Conservation (phyloP, 1,140 invertebrate species). For the Drosophila ananassae region DNA sequence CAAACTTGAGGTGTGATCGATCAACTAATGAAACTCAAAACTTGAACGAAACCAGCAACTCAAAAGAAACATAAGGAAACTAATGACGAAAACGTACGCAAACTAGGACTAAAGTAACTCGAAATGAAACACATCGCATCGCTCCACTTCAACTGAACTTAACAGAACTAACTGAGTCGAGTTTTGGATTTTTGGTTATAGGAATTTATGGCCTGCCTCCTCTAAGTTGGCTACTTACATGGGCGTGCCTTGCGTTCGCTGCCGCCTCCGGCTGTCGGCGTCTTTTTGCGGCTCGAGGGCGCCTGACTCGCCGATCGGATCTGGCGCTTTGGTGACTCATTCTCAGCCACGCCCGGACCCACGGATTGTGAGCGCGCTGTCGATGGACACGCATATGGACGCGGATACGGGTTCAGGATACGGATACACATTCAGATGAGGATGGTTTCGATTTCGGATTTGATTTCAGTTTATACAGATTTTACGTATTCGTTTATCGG, state of each 20-base stretch:
- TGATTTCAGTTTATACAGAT: slow-evolving; percentile 38
- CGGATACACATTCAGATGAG: slow-evolving; percentile 37
- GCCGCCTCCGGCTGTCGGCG: slow-evolving; percentile 66
- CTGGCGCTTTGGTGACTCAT: slow-evolving; percentile 90
- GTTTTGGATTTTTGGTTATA: slow-evolving; percentile 14
- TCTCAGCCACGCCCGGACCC: slow-evolving; percentile 85
- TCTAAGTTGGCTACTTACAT: slow-evolving; percentile 85
- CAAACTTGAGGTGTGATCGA: slow-evolving; percentile 53
- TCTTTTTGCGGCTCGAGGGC: slow-evolving; percentile 84
- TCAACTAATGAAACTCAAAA: slow-evolving; percentile 35
- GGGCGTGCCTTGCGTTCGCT: slow-evolving; percentile 86
- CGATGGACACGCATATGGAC: slow-evolving; percentile 41
- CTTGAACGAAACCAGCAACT: slow-evolving; percentile 21
- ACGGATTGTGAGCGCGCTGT: slow-evolving; percentile 89
- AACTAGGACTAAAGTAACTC: slow-evolving; percentile 69
- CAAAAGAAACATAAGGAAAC: slow-evolving; percentile 18
- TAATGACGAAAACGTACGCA: slow-evolving; percentile 54
- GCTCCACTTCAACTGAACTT: background rate
- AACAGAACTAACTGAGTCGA: slow-evolving; percentile 30
- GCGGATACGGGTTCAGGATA: slow-evolving; percentile 18
- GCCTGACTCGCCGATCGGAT: slow-evolving; percentile 87
- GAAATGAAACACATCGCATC: slow-evolving; percentile 38
- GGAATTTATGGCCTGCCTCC: slow-evolving; percentile 39
- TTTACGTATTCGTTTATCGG: slow-evolving; percentile 43
- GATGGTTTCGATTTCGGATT: slow-evolving; percentile 44